Evolutionary conservation across 2,888 invertebrate genomes (phyloP), one percentile per base, ranked within the genome.

Genomic region (Muscina levida): DNA sequence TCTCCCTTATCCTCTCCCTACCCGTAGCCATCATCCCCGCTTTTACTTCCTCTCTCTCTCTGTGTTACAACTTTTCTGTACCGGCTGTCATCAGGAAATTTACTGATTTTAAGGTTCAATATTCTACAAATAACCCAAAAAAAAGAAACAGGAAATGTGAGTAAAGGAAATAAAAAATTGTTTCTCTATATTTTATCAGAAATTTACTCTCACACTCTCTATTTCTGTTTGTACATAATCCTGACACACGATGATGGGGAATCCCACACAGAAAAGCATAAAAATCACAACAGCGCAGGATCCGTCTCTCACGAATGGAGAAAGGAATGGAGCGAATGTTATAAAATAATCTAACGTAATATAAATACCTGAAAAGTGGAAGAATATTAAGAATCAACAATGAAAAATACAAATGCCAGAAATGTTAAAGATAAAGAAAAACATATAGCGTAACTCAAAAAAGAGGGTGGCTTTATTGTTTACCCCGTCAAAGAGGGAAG

Each of bases 331-430:
- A 17, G 51, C 39, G n/a, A 66, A 48, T 46, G 8, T n/a, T n/a
- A n/a, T n/a, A 51, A 51, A 51, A n/a, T 19, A 67, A 31, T 11
- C 39, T 39, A 51, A 51, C n/a, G 51, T n/a, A n/a, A n/a, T n/a
- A 48, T 48, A n/a, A 66, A 51, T 48, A 51, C 48, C 48, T 66
- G 48, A n/a, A 48, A 67, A 67, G 67, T 22, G 65, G 10, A 67
- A 51, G 15, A 22, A 31, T 5, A 39, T 39, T 67, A 67, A 67
- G 39, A 39, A 67, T 67, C 51, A 67, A 67, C 67, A 19, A 19
- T 53, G 51, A 67, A 51, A 67, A n/a, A n/a, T n/a, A n/a, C n/a
- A n/a, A n/a, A n/a, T n/a, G n/a, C n/a, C n/a, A n/a, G n/a, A n/a
- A n/a, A n/a, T n/a, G n/a, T n/a, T n/a, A n/a, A n/a, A n/a, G n/a